A percentile compares a stretch with the other conserved stretches of the same genome.
Evolutionary conservation across 2,888 invertebrate species (phyloP).

Genomic region (Alloscopus bannaensis): DNA sequence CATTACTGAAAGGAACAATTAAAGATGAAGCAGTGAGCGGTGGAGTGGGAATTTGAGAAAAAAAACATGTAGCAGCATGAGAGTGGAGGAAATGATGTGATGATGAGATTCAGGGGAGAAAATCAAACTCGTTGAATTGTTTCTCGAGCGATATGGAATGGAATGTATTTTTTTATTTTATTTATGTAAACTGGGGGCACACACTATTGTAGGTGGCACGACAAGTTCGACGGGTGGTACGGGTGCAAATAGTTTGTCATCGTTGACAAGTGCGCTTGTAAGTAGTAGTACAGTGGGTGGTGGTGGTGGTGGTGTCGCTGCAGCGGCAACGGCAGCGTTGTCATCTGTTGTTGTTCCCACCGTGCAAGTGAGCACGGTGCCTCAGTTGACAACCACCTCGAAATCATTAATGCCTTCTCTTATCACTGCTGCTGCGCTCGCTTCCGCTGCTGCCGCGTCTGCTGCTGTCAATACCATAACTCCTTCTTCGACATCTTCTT

Average conservation of each 20-base stretch:
- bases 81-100: slow-evolving; percentile 30
- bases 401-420: slow-evolving; percentile 63
- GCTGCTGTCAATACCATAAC: slow-evolving; percentile 29
- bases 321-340: slow-evolving; percentile 47
- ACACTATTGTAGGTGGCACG: slow-evolving; percentile 24
- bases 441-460: slow-evolving; percentile 52
- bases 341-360: slow-evolving; percentile 55
- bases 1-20: no score
- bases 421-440: slow-evolving; percentile 62
- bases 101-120: not conserved
- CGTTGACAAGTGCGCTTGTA: slow-evolving; percentile 51
- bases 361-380: slow-evolving; percentile 53
- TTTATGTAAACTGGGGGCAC: slow-evolving; percentile 2
- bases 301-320: slow-evolving; percentile 43
- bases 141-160: not conserved
- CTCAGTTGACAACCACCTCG: slow-evolving; percentile 8
- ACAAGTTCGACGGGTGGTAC: slow-evolving; percentile 42
- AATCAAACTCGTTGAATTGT: slow-evolving; percentile 7
- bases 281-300: slow-evolving; percentile 44
- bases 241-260: slow-evolving; percentile 46
- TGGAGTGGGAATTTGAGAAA: not conserved
- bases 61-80: not conserved
- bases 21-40: no score
- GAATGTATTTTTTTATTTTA: not conserved
- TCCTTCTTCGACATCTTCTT: slow-evolving; percentile 28